Evolutionary conservation across 1,140 invertebrate species (phyloP), one percentile per base, ranked within the genome.

Genomic region (Scaptomyza pallida): DNA sequence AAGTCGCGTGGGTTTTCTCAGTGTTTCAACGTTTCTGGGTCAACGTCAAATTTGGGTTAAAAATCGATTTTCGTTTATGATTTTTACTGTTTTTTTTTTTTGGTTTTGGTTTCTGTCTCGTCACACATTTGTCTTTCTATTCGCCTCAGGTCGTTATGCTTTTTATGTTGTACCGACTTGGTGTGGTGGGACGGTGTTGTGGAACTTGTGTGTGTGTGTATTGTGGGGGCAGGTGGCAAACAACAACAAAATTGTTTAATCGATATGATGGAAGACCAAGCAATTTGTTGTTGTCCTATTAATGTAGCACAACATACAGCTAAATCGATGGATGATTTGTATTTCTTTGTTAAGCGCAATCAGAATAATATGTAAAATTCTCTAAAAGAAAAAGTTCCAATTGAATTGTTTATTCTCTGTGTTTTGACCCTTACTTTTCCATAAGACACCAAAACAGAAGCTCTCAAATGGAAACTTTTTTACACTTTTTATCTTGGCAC

Each of bases 1-100:
- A 41, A 9, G 17, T 40, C 51, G 60, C 60, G 59, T 71, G 60
- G 59, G 59, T 57, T 62, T 45, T 52, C 40, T 59, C 33, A 17
- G 12, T 55, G 23, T 43, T 16, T 23, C 35, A 13, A 12, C 2
- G 13, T 35, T 72, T 68, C 41, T 72, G 64, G 70, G 70, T 72
- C 70, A 68, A 35, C 70, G 35, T 60, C 15, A 68, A 56, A 72
- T 61, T 72, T 72, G 64, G 70, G 70, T 72, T 72, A 61, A 72
- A 74, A 62, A 74, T 70, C 51, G 67, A 70, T 74, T 74, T 74
- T 74, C 59, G 67, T 74, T 74, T 71, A 64, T 71, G 59, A 45
- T 70, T 72, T 47, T 68, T 57, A 48, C 47, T 50, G 44, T 62
- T 56, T 69, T 16, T n/a, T 16, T 19, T 4, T 43, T 55, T 35